Conservation (phyloP, 2,113 vertebrate species). For the Azemiops feae region DNA sequence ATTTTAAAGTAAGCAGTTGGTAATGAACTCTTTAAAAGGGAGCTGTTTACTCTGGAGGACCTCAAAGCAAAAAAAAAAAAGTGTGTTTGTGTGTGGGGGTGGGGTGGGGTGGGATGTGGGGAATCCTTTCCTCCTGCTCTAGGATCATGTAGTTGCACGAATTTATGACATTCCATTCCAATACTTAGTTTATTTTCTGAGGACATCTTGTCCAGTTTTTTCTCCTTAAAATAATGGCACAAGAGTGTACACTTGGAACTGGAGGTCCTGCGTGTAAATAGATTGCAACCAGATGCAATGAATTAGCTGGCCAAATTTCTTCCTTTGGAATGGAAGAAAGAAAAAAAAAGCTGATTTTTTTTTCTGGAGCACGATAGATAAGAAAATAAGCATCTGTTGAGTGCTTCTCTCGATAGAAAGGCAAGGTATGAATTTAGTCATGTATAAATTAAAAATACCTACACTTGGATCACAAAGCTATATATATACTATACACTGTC, state of each 20-base stretch:
- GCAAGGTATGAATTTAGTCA: background rate
- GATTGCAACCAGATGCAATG: background rate
- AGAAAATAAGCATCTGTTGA: background rate
- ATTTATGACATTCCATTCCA: background rate
- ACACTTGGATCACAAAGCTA: background rate
- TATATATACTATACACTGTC: background rate
- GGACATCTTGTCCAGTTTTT: background rate
- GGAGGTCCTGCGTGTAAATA: background rate
- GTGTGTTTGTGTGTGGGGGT: too few relatives aligned
- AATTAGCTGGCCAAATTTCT: background rate
- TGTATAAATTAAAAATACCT: background rate
- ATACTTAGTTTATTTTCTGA: slow-evolving; percentile 10
- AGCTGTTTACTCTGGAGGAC: background rate
- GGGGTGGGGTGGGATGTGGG: background rate
- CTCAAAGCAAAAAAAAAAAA: background rate
- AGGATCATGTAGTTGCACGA: background rate
- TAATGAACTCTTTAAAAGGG: slow-evolving; percentile 36
- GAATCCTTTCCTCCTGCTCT: background rate
- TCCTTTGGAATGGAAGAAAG: background rate
- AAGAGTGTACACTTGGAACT: background rate
- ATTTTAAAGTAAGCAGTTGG: slow-evolving; percentile 45
- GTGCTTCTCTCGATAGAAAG: background rate
- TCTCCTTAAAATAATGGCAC: background rate
- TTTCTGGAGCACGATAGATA: background rate
- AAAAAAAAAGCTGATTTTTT: background rate